Evolutionary conservation across 2,113 vertebrate species (phyloP).

Genomic region (Aspiorhynchus laticeps): DNA sequence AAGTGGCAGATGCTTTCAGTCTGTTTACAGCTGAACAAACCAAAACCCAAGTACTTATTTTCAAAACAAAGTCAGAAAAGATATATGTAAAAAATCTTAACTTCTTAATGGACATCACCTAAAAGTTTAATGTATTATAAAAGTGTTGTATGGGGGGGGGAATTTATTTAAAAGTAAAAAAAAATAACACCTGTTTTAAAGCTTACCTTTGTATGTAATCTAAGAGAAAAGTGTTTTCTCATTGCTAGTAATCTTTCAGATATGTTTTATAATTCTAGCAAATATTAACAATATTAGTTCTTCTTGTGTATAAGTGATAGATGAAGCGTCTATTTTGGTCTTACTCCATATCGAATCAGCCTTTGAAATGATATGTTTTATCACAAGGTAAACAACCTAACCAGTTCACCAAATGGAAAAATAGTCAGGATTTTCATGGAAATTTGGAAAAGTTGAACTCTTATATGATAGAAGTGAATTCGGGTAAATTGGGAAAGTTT

Average conservation of each 20-base stretch:
- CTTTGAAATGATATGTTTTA: neutral
- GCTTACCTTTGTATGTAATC: neutral
- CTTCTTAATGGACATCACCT: neutral
- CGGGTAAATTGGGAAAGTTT: neutral
- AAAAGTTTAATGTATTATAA: too few relatives aligned
- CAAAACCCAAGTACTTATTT: neutral
- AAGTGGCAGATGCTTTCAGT: constrained; percentile 29
- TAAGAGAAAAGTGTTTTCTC: neutral
- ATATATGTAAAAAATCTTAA: neutral
- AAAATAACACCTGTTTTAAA: neutral
- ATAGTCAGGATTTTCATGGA: neutral
- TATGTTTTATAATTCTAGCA: neutral
- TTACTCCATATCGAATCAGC: neutral
- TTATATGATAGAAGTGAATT: neutral
- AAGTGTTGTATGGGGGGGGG: too few relatives aligned
- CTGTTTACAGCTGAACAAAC: neutral
- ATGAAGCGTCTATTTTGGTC: neutral
- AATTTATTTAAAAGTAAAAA: too few relatives aligned
- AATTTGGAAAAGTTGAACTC: neutral
- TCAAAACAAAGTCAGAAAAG: neutral
- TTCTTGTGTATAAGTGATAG: neutral
- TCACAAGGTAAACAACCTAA: neutral
- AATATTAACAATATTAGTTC: neutral
- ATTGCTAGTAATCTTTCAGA: neutral
- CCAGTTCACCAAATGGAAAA: neutral